Percentiles rank a stretch among this genome's conserved stretches.
Conservation (phyloP, 2,888 invertebrate genomes). For the Athalia cordata region DNA sequence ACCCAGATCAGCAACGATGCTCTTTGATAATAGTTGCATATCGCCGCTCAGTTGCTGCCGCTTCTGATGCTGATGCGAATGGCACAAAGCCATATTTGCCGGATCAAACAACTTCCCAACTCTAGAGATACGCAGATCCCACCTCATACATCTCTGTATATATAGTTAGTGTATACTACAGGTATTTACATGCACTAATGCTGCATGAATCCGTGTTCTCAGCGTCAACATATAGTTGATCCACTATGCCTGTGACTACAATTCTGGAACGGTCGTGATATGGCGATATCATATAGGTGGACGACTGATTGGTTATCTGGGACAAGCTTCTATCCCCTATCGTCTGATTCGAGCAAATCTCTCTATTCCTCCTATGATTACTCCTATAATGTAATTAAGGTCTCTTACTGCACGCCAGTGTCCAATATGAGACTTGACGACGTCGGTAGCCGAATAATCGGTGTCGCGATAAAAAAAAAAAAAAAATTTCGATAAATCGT, state of each 20-base stretch:
- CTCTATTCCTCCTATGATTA: too few species aligned
- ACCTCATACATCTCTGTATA: neutral
- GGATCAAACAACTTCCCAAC: conserved; percentile 35
- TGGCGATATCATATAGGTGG: conserved; percentile 5
- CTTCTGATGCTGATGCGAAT: conserved; percentile 2
- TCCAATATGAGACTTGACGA: too few species aligned
- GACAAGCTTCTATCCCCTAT: neutral
- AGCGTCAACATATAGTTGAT: neutral
- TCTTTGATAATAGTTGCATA: too few species aligned
- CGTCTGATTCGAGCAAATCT: too few species aligned
- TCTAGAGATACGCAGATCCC: neutral
- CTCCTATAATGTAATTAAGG: too few species aligned
- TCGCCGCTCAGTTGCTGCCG: neutral
- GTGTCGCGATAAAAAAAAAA: too few species aligned
- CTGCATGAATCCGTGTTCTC: neutral
- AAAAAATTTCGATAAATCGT: too few species aligned
- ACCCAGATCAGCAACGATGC: too few species aligned
- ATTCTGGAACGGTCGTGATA: neutral
- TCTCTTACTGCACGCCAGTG: too few species aligned
- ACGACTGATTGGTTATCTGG: conserved; percentile 30
- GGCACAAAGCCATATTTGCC: conserved; percentile 27
- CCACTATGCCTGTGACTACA: conserved; percentile 17
- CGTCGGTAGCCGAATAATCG: too few species aligned
- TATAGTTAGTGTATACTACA: neutral
- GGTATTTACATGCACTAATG: neutral